Evolutionary conservation across 2,888 invertebrate species (phyloP).

Genomic region (Caenorhabditis imperialis): DNA sequence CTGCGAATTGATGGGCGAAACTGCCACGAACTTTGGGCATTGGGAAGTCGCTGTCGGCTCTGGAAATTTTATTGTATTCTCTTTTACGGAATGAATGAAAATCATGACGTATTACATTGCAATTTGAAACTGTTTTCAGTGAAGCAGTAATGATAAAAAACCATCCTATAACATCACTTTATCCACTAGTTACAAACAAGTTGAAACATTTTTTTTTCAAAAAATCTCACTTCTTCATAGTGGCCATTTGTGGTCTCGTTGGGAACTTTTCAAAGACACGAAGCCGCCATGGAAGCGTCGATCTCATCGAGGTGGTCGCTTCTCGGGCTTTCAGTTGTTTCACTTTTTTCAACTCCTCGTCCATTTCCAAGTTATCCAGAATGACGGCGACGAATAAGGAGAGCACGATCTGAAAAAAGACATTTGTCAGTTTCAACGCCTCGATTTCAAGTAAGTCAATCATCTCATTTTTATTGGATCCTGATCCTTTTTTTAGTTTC

Average conservation of each 20-base stretch:
- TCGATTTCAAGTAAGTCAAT: background rate
- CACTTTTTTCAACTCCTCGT: slow-evolving; percentile 98
- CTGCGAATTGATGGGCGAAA: slow-evolving; percentile 97
- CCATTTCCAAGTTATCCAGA: slow-evolving; percentile 97
- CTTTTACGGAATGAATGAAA: no score
- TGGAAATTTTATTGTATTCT: no score
- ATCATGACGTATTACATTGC: no score
- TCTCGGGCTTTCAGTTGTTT: slow-evolving; percentile 92
- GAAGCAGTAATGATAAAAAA: no score
- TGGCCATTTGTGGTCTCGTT: slow-evolving; percentile 95
- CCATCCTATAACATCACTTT: no score
- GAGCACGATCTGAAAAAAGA: slow-evolving; percentile 85
- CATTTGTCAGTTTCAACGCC: background rate
- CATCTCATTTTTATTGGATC: no score
- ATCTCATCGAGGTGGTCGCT: slow-evolving; percentile 94
- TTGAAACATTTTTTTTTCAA: no score
- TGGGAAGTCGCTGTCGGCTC: slow-evolving; percentile 84
- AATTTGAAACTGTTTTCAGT: no score
- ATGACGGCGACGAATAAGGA: slow-evolving; percentile 99
- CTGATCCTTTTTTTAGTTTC: no score
- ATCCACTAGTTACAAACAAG: no score
- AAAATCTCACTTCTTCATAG: slow-evolving; percentile 83
- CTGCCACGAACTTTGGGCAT: slow-evolving; percentile 89
- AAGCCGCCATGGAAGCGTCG: slow-evolving; percentile 93
- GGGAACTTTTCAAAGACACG: slow-evolving; percentile 95